phyloP scores from a whole-genome alignment of 2,797 vertebrate species.

The Sebastes oblongus region DNA sequence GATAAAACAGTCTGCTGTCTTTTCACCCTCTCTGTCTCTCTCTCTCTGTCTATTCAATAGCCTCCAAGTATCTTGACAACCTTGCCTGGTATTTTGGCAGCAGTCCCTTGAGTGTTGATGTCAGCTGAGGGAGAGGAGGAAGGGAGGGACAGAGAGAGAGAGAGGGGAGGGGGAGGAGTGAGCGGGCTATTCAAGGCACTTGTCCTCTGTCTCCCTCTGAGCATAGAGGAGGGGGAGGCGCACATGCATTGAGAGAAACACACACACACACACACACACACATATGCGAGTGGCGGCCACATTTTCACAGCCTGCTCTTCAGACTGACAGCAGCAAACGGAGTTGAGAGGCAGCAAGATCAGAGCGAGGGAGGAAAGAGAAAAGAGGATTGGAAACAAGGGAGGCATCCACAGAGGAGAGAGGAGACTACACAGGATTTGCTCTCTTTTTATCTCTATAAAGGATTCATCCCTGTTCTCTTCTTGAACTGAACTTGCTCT shows the following conservation, averaged over 20 bases:
- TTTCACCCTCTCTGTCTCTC: conserved; percentile 44
- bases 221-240: conserved; percentile 69
- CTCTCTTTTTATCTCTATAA: conserved; percentile 19
- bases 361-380: conserved; percentile 31
- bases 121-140: conserved; percentile 79
- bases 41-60: conserved; percentile 67
- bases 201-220: conserved; percentile 82
- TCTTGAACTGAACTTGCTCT: conserved; percentile 61
- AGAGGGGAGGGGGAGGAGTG: conserved; percentile 65
- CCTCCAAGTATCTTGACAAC: conserved; percentile 83
- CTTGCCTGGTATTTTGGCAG: conserved; percentile 84
- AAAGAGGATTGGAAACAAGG: conserved; percentile 40
- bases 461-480: conserved; percentile 39
- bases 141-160: conserved; percentile 32
- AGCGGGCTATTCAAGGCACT: conserved; percentile 84
- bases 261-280: conserved; percentile 47
- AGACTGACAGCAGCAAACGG: conserved; percentile 82
- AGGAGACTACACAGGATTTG: conserved; percentile 27
- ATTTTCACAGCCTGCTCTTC: conserved; percentile 73
- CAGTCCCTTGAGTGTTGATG: conserved; percentile 83
- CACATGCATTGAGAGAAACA: conserved; percentile 65
- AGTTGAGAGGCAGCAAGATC: conserved; percentile 46
- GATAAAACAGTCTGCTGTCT: conserved; percentile 63
- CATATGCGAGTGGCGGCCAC: conserved; percentile 56
- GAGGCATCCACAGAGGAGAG: conserved; percentile 49